Evolutionary conservation across 2,888 invertebrate species (phyloP), one percentile per base, ranked within the genome.

Genomic region (Hypercompe scribonia): DNA sequence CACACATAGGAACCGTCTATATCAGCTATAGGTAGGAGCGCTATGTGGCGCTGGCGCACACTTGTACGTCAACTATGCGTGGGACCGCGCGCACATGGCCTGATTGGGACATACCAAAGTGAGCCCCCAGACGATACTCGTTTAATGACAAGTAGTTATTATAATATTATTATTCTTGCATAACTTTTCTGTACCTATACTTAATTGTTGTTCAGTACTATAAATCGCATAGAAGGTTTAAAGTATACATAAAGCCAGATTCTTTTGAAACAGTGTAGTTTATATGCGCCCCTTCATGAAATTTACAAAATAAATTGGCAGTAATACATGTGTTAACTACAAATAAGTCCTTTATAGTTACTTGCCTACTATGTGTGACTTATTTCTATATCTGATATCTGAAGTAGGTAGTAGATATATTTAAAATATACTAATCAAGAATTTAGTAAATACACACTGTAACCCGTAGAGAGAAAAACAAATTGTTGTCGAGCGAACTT

Each of bases 61-160:
- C 95, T 93, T 90, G 92, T 88, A 91, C 90, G 92, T 86, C 88
- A 84, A 85, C 95, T 92, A 90, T 92, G 95, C 95, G 95, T 95
- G 95, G 95, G 95, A 95, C 92, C 94, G 95, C 89, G 92, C 92
- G 94, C 95, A 95, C 94, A 95, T 95, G 95, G 95, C 94, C 92
- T 92, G 92, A 93, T 94, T 93, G 95, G 94, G 94, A 93, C 94
- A 94, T 92, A 93, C 92, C 92, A 89, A 61, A 92, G 90, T 91
- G 92, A 94, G 93, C 92, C 94, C 94, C 94, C 93, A 93, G 94
- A 94, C 93, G 92, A 92, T 92, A 92, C 90, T 90, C 86, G 93
- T 95, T 94, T 95, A 94, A 94, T 91, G 91, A 94, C 90, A 89
- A 87, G 81, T 78, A 72, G 82, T 81, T 79, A 82, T 72, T 68